Evolutionary conservation across 2,888 invertebrate genomes (phyloP), one percentile per base, ranked within the genome.

Genomic region (Tetranychus piercei): DNA sequence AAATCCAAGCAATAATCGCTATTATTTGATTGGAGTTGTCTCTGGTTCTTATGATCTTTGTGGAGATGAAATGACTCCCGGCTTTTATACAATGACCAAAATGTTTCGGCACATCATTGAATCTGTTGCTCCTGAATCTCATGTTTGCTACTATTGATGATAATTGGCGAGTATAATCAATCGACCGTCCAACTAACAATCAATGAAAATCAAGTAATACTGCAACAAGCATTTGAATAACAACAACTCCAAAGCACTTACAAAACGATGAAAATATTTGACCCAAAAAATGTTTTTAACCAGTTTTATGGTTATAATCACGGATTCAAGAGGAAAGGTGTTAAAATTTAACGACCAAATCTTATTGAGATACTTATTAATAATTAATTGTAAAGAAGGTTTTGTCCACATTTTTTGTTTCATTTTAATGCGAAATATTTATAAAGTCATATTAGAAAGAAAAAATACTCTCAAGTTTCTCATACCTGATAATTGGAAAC

Each of bases 21-120:
- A 74, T 71, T 78, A 77, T 71, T 71, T 78, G 23, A 75, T 77
- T 18, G 78, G 78, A 5, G 71, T 78, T 6, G 77, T 78, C 20
- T 69, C 69, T 11, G 69, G 69, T 23, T 69, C 69, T 5, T 69
- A 69, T 69, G 69, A 69, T 22, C 34, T 69, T 23, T 69, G 69
- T 69, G 69, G 69, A 20, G 69, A 69, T 69, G 69, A 69, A 22
- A 69, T 69, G 69, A 69, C 69, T 6, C 69, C 69, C 6, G 69
- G 69, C 4, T 69, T 69, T 69, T 69, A 69, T 22, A 69, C 69
- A 20, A 23, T 69, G 20, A 22, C 20, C 34, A 69, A 69, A 69
- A 20, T 20, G 34, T 69, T 69, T 22, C 5, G 69, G 20, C 69
- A 69, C 11, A 69, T 69, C 15, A 69, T 69, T 23, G 69, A 69